phyloP scores from a whole-genome alignment of 2,113 vertebrate species.

The Stigmatopora nigra region DNA sequence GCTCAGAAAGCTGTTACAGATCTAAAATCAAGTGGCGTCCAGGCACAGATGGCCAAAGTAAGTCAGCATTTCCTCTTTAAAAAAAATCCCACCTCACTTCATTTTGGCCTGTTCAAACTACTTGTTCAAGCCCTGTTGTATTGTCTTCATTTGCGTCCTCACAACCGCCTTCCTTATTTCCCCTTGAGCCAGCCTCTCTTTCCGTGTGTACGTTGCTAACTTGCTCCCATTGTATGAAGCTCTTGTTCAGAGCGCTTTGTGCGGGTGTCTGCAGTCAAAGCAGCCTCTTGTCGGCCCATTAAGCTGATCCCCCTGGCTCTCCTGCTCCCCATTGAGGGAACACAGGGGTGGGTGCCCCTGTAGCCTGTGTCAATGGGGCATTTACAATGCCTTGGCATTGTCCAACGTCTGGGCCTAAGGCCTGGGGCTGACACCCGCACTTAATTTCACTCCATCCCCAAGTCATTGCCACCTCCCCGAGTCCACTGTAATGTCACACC shows the following conservation, averaged over 20 bases:
- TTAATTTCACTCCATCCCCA: slow-evolving; percentile 50
- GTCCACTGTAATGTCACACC: slow-evolving; percentile 48
- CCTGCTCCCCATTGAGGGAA: slow-evolving; percentile 57
- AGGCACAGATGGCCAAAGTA: slow-evolving; percentile 95
- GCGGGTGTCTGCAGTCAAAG: slow-evolving; percentile 64
- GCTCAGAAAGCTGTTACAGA: slow-evolving; percentile 88
- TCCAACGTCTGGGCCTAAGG: slow-evolving; percentile 48
- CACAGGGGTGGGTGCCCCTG: slow-evolving; percentile 62
- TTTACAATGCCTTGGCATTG: slow-evolving; percentile 59
- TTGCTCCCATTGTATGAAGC: slow-evolving; percentile 38
- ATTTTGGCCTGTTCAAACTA: background rate
- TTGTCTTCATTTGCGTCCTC: slow-evolving; percentile 7
- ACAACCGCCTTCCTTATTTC: slow-evolving; percentile 7
- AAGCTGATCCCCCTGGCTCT: slow-evolving; percentile 66
- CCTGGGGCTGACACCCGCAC: slow-evolving; percentile 53
- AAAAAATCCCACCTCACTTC: background rate
- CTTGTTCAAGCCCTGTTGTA: background rate
- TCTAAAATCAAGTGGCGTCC: slow-evolving; percentile 85
- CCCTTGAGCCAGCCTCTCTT: slow-evolving; percentile 14
- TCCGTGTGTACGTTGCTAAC: slow-evolving; percentile 47
- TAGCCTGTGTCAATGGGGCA: slow-evolving; percentile 52
- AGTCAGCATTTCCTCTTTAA: slow-evolving; percentile 20
- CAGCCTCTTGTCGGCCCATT: slow-evolving; percentile 64
- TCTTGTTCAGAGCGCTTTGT: slow-evolving; percentile 59
- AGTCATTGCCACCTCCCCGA: slow-evolving; percentile 17